A percentile compares a stretch with the other conserved stretches of the same genome.
These are phyloP conservation scores for Meles meles DNA, from an alignment of 2,113 vertebrate genomes.

Conservation along the genomic window DNA sequence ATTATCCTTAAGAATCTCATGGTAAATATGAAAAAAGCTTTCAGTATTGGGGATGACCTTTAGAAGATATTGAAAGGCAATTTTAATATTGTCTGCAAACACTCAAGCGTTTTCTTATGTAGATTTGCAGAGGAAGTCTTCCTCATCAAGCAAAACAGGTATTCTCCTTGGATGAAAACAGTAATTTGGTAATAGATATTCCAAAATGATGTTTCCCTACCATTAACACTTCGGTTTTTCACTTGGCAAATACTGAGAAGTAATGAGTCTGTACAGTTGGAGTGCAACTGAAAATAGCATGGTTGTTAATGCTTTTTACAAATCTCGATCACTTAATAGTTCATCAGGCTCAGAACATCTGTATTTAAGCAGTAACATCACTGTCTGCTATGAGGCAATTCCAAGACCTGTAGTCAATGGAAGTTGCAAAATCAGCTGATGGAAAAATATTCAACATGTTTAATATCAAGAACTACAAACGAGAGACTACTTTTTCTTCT, in stretches of 20 bases:
- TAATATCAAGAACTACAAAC: background rate
- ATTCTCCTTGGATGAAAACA: slow-evolving; percentile 32
- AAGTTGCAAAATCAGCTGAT: background rate
- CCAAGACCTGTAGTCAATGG: background rate
- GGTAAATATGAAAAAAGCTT: slow-evolving; percentile 58
- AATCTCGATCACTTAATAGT: background rate
- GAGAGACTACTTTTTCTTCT: background rate
- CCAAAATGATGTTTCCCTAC: background rate
- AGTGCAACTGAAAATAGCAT: background rate
- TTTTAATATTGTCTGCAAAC: slow-evolving; percentile 50
- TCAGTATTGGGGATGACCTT: slow-evolving; percentile 53
- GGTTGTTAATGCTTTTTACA: background rate
- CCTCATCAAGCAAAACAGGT: background rate
- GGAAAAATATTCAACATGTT: background rate
- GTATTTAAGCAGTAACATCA: background rate
- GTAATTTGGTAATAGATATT: slow-evolving; percentile 44
- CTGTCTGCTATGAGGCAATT: background rate
- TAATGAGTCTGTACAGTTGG: background rate
- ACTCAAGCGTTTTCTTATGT: slow-evolving; percentile 23
- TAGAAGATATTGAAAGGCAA: slow-evolving; percentile 51
- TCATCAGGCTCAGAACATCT: background rate
- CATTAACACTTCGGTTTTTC: background rate
- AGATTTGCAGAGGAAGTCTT: background rate
- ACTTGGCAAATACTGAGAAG: slow-evolving; percentile 31
- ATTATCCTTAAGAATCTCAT: slow-evolving; percentile 56